These are phyloP conservation scores for Spinibarbus caldwelli DNA, from an alignment of 2,797 vertebrate species.

Conservation along the genomic window DNA sequence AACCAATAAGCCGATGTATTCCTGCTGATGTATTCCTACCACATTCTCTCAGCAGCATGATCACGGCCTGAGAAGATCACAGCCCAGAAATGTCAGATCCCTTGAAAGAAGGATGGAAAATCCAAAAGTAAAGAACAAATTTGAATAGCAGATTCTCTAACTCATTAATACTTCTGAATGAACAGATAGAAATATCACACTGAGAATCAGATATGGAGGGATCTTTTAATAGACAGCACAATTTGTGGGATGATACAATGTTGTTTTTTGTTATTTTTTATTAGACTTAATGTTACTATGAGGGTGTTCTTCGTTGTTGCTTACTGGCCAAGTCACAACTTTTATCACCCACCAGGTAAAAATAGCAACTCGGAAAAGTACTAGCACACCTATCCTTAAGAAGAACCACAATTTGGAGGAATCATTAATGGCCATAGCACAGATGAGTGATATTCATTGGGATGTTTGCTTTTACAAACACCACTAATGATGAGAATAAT, in stretches of 20 bases:
- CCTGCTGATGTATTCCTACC: conserved; percentile 12
- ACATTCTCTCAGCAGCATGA: conserved; percentile 1
- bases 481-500: neutral
- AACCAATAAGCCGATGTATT: neutral
- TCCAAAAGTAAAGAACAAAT: neutral
- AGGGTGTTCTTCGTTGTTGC: neutral
- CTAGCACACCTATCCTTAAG: neutral
- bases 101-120: conserved; percentile 17
- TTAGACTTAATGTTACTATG: neutral
- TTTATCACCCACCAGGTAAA: neutral
- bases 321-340: neutral
- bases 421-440: neutral
- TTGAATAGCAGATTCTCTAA: neutral
- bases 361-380: neutral
- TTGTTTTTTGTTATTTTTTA: neutral
- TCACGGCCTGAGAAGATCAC: conserved; percentile 5
- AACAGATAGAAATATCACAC: neutral
- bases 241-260: neutral
- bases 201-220: neutral
- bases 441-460: neutral
- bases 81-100: conserved; percentile 31
- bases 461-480: neutral
- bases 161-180: neutral
- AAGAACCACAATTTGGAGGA: neutral
- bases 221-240: neutral